Evolutionary conservation across 53 echinoderm and acorn worm species (phyloP), one percentile per base, ranked within the genome.

Genomic region (Pentamera pediparva): DNA sequence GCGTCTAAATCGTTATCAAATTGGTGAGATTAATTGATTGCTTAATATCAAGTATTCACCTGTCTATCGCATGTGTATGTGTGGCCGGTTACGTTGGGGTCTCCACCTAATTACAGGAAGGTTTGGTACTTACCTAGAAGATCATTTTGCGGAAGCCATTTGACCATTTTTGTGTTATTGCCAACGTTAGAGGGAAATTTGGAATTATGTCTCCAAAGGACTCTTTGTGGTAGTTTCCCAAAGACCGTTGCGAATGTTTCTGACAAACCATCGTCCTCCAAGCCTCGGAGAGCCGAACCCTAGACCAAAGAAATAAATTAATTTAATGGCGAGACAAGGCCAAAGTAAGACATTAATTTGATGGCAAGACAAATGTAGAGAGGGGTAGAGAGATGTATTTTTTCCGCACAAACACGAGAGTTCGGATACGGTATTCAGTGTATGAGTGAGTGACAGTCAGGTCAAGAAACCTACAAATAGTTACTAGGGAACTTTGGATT

Each of bases 111-210:
- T n/a, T n/a, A n/a, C n/a, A n/a, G n/a, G n/a, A n/a, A n/a, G n/a
- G n/a, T n/a, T n/a, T n/a, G n/a, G n/a, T 22, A 49, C 53, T 70
- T 69, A 92, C 92, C 92, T 59, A 92, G 56, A 1, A 92, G 65
- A 43, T 92, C 92, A 25, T 92, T 92, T 43, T 88, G 78, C 15
- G 92, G 92, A 1, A 92, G 82, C 92, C 92, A 92, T 30, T 85
- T 81, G 7, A 83, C 17, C 15, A 92, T 52, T 33, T 78, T 65
- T n/a, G 92, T 88, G 79, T 92, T 92, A 70, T 82, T 82, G 37
- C 88, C 85, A 12, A 92, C 49, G 48, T 54, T 65, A 6, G 67
- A 20, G 4, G 92, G 88, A 2, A 69, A 59, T 12, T 79, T 55
- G 17, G 88, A 84, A n/a, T 81, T 64, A 52, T 78, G 84, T 74